Percentiles rank a stretch among this genome's conserved stretches.
Evolutionary conservation across 2,888 invertebrate species (phyloP).

Genomic region (Altica lythri): DNA sequence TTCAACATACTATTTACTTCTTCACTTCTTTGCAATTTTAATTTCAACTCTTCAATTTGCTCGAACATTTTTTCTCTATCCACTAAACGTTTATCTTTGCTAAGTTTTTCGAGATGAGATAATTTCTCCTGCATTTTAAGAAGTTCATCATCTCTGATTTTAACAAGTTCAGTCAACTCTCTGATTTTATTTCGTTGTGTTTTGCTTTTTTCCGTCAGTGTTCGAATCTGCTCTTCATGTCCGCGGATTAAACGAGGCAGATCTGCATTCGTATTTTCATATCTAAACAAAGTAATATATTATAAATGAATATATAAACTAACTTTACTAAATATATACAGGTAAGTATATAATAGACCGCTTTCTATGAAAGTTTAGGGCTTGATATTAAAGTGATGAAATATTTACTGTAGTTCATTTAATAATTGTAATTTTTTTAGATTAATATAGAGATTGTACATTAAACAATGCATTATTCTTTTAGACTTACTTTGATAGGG

Average conservation of each 20-base stretch:
- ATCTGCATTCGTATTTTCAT: slow-evolving; percentile 79
- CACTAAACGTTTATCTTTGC: slow-evolving; percentile 57
- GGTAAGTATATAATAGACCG: too few species aligned
- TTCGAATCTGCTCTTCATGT: slow-evolving; percentile 77
- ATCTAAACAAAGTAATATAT: slow-evolving; percentile 61
- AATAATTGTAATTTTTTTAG: too few species aligned
- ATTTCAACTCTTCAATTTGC: slow-evolving; percentile 62
- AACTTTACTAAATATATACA: too few species aligned
- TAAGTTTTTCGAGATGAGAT: slow-evolving; percentile 70
- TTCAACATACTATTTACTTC: slow-evolving; percentile 69
- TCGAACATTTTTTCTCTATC: slow-evolving; percentile 76
- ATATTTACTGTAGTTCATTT: too few species aligned
- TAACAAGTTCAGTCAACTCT: slow-evolving; percentile 67
- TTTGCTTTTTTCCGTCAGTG: slow-evolving; percentile 72
- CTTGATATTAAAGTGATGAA: too few species aligned
- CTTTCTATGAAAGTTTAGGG: too few species aligned
- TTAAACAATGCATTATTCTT: too few species aligned
- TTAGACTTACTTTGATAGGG: slow-evolving; percentile 66
- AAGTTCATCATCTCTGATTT: slow-evolving; percentile 71
- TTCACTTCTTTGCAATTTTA: slow-evolving; percentile 64
- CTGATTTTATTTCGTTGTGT: slow-evolving; percentile 67
- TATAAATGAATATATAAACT: too few species aligned
- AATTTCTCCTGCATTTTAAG: slow-evolving; percentile 70
- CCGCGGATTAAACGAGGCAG: slow-evolving; percentile 75
- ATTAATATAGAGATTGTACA: too few species aligned